A percentile compares a stretch with the other conserved stretches of the same genome.
These are phyloP conservation scores for Trogon melanurus DNA, from an alignment of 2,113 vertebrate species.

Conservation along the genomic window DNA sequence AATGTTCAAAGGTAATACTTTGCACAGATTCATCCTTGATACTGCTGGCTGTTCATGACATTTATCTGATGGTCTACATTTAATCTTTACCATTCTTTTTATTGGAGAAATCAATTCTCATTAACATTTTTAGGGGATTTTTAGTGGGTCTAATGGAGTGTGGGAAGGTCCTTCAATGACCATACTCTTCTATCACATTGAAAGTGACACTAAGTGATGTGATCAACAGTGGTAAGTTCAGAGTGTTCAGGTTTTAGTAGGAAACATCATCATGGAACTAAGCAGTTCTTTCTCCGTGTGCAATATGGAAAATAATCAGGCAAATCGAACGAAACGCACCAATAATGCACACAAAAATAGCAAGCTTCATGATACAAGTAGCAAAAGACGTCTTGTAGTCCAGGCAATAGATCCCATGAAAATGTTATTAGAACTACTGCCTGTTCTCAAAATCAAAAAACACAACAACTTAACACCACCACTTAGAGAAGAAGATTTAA, in stretches of 20 bases:
- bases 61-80: neutral
- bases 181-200: neutral
- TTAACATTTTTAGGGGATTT: neutral
- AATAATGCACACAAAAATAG: neutral
- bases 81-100: constrained; percentile 19
- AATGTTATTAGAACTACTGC: neutral
- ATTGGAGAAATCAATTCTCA: neutral
- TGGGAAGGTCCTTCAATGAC: neutral
- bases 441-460: neutral
- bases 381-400: neutral
- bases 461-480: too few relatives aligned
- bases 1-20: neutral
- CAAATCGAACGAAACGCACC: neutral
- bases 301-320: neutral
- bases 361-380: neutral
- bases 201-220: neutral
- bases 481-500: neutral
- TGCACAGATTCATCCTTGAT: neutral
- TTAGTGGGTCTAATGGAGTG: neutral
- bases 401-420: neutral
- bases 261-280: neutral
- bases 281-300: neutral
- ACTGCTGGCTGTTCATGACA: neutral
- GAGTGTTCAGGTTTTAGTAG: neutral
- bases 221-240: neutral